These are phyloP conservation scores for Hypsopygia costalis DNA, from an alignment of 2,888 invertebrate genomes.

Conservation along the genomic window DNA sequence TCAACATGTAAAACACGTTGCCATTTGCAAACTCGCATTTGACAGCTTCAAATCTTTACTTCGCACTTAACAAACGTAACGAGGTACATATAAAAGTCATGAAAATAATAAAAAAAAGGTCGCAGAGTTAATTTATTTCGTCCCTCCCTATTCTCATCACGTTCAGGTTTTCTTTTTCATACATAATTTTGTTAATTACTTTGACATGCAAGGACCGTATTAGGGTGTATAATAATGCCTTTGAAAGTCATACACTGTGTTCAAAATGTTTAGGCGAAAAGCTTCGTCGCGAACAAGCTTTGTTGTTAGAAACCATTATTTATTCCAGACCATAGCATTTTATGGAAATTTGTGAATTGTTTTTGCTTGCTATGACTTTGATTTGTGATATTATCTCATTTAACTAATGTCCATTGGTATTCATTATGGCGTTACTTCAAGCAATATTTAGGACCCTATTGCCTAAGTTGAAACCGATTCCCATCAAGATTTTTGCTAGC, in stretches of 20 bases:
- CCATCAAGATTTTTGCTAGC: too few relatives aligned
- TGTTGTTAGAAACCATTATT: not conserved
- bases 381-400: too few relatives aligned
- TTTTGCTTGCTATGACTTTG: not conserved
- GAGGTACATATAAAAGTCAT: constrained; percentile 40
- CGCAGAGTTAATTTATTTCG: constrained; percentile 51
- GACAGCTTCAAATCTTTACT: constrained; percentile 12
- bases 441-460: too few relatives aligned
- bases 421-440: too few relatives aligned
- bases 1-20: constrained; percentile 1
- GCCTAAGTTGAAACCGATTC: too few relatives aligned
- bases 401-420: too few relatives aligned
- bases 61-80: constrained; percentile 19
- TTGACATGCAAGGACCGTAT: constrained; percentile 4
- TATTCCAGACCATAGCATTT: not conserved
- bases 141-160: constrained; percentile 46
- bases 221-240: not conserved
- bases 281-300: not conserved
- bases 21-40: constrained; percentile 5
- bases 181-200: constrained; percentile 8
- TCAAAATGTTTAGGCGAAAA: not conserved
- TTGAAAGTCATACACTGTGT: constrained; percentile 1
- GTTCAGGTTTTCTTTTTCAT: constrained; percentile 23
- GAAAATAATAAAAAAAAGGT: constrained; percentile 40
- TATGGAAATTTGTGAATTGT: not conserved